Base-by-base conservation (phyloP, 2,888 invertebrate species). In the Cetonia aurata region DNA sequence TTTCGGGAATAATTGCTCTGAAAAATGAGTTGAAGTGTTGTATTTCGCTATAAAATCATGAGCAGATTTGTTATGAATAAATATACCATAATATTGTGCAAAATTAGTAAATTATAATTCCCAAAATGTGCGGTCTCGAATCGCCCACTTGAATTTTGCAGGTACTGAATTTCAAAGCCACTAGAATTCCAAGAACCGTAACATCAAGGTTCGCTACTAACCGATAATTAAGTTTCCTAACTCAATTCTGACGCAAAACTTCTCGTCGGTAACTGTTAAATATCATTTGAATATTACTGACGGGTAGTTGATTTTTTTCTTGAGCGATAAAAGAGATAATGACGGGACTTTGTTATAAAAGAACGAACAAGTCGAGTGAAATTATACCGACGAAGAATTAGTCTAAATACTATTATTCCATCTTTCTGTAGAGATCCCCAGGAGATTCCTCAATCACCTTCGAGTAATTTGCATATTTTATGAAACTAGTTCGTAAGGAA, bases 381-480 rank as follows among this genome's bases (percentile, higher is more conserved):
- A 46, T 46, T 60, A 46, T 46, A 19, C 31, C 13, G 25, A 60
- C 46, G 46, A 46, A 25, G 31, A 60, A 60, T 60, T 60, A 46
- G 31, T 31, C n/a, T 48, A 44, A 60, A 60, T 48, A 31, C 60
- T 13, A 46, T 46, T 46, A 46, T 60, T 60, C n/a, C 19, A 57
- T 57, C 57, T 19, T 42, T 31, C 46, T 60, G 19, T 44, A n/a
- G n/a, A 12, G 2, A 10, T 60, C 60, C 60, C 60, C 17, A 19
- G 48, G 37, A 15, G 31, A 50, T 50, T 50, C 48, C 15, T 48
- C 50, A 37, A 50, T 15, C 48, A 17, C 9, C 37, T 62, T 31
- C 6, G 62, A 62, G 48, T 25, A 44, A 62, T 62, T 62, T 62
- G 33, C 62, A 62, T 62, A 62, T 50, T 62, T 62, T 62, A 62